phyloP scores from a whole-genome alignment of 2,113 vertebrate genomes.

The Smithornis capensis region DNA sequence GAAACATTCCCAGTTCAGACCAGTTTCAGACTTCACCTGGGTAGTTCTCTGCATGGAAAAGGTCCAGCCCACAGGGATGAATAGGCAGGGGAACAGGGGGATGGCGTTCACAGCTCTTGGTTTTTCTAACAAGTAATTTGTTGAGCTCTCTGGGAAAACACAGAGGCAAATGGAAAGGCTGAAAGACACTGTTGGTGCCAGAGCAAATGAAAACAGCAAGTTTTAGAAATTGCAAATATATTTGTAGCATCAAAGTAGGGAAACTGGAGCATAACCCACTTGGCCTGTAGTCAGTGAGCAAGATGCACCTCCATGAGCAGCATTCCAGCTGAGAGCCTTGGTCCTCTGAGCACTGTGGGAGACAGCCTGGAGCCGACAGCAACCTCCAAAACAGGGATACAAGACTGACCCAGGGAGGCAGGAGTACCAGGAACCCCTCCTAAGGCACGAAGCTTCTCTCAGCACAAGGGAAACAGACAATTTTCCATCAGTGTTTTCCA shows the following conservation, averaged over 20 bases:
- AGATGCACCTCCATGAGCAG: not conserved
- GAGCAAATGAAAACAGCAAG: not conserved
- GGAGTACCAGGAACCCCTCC: not conserved
- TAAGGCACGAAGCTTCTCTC: not conserved
- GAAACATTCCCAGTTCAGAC: not conserved
- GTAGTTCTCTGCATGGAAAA: not conserved
- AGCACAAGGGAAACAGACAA: not conserved
- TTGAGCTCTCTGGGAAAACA: not conserved
- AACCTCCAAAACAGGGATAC: not conserved
- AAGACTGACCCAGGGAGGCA: not conserved
- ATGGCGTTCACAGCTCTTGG: not conserved
- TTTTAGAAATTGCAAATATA: not conserved
- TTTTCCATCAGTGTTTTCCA: not conserved
- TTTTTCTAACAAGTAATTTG: not conserved
- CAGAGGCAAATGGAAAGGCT: not conserved
- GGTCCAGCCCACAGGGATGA: not conserved
- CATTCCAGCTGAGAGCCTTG: not conserved
- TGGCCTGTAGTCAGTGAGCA: fast-evolving
- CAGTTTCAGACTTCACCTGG: not conserved
- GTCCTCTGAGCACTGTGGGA: not conserved
- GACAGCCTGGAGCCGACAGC: not conserved
- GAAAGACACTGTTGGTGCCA: not conserved
- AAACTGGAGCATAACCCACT: not conserved
- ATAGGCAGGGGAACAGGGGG: not conserved
- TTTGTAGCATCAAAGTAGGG: not conserved